Percentiles rank a stretch among this genome's conserved stretches.
Conservation (phyloP, 2,797 vertebrate genomes). For the Premnoplex brunnescens region DNA sequence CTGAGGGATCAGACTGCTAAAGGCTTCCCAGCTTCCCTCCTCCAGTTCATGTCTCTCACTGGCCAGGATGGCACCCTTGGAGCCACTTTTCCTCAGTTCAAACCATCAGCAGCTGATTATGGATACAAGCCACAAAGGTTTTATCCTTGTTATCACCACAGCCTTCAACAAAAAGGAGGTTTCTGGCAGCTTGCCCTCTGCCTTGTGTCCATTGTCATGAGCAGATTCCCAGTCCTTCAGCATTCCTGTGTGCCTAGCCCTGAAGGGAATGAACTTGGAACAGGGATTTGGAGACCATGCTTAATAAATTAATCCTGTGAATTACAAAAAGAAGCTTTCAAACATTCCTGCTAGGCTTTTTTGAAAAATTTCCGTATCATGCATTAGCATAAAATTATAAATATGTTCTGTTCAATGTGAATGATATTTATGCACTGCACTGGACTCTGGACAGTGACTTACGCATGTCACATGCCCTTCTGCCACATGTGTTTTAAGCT, state of each 20-base stretch:
- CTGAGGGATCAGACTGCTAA: not conserved
- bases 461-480: not conserved
- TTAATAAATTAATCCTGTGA: not conserved
- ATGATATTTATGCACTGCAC: rapidly evolving
- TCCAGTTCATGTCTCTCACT: not conserved
- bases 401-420: not conserved
- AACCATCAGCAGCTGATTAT: not conserved
- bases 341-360: not conserved
- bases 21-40: not conserved
- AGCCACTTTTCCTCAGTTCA: not conserved
- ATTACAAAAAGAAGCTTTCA: slow-evolving; percentile 1
- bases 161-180: not conserved
- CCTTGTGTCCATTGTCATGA: not conserved
- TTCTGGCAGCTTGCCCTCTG: not conserved
- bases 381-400: not conserved
- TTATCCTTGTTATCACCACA: not conserved
- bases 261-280: not conserved
- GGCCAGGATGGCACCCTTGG: not conserved
- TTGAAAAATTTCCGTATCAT: not conserved
- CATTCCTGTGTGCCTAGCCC: not conserved
- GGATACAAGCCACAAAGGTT: not conserved
- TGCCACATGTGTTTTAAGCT: not conserved
- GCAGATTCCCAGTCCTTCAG: not conserved
- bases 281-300: not conserved
- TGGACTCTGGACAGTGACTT: not conserved